Base-by-base conservation (phyloP, 1,140 invertebrate species). In the Aphis craccivora region DNA sequence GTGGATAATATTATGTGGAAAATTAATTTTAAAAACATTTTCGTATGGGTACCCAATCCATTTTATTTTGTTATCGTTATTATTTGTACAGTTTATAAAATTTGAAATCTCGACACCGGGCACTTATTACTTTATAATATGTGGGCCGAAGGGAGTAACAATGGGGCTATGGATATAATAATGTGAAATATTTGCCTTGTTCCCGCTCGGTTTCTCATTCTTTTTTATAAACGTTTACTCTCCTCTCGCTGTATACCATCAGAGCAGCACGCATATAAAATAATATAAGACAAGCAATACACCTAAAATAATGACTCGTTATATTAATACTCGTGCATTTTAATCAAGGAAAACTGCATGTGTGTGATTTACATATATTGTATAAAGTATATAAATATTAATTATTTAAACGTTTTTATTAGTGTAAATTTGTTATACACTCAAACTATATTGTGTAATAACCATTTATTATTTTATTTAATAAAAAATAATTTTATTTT, bases 171-270 rank as follows among this genome's bases (percentile, higher is more conserved):
- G 67, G 43, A 51, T 48, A 92, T 92, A 92, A 91, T 81, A 81
- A 83, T 81, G 45, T 91, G 67, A 92, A 92, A 45, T 92, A 92
- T 92, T 92, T 92, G 90, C 90, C 90, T 81, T 81, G 90, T 92
- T 83, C 90, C 25, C 90, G 22, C 43, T 48, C 53, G 89, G 60
- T 60, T 55, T 35, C 45, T 92, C 43, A 51, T 83, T 92, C 40
- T 76, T 67, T 91, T 30, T 91, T 45, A 43, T 14, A 43, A 43
- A 30, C 90, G 40, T 45, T 67, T 51, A 30, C 45, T 20, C 25
- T 53, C 20, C n/a, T 89, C 48, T 53, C 51, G 0, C 48, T 89
- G 1, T 37, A 40, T 25, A 48, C 30, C 87, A 51, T 6, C 48
- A 51, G 30, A 51, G 48, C 48, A 30, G 43, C 25, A 84, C 8